phyloP scores from a whole-genome alignment of 2,113 vertebrate genomes.

The Daubentonia madagascariensis region DNA sequence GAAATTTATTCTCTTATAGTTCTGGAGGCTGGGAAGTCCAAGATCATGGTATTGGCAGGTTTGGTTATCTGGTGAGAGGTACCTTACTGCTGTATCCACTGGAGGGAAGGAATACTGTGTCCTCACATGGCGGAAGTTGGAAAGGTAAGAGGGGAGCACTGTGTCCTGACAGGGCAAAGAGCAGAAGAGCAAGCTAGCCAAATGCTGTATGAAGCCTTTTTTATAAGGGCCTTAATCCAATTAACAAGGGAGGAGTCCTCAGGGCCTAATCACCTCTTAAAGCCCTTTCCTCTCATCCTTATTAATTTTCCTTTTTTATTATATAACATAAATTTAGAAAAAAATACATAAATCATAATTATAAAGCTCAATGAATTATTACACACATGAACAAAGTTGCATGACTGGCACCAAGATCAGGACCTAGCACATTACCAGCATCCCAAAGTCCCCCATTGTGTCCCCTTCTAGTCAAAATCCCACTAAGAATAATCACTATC shows the following conservation, averaged over 20 bases:
- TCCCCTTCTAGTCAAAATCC: not conserved
- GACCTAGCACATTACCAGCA: not conserved
- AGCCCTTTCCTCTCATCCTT: not conserved
- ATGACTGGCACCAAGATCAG: not conserved
- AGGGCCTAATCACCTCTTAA: not conserved
- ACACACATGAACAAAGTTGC: not conserved
- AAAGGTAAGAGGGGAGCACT: not conserved
- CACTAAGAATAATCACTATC: not conserved
- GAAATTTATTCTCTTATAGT: not conserved
- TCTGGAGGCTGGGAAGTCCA: not conserved
- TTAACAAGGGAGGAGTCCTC: not conserved
- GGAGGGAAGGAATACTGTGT: not conserved
- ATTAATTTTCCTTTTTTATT: not conserved
- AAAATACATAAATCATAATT: not conserved
- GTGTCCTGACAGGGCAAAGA: not conserved
- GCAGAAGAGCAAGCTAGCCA: not conserved
- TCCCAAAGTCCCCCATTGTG: not conserved
- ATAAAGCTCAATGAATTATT: not conserved
- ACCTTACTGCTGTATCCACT: not conserved
- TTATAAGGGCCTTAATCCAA: not conserved
- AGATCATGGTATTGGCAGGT: not conserved
- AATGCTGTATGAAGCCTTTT: not conserved
- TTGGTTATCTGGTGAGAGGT: not conserved
- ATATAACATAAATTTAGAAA: not conserved
- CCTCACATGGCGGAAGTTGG: not conserved